Evolutionary conservation across 2,113 vertebrate genomes (phyloP).

Genomic region (Equus przewalskii): DNA sequence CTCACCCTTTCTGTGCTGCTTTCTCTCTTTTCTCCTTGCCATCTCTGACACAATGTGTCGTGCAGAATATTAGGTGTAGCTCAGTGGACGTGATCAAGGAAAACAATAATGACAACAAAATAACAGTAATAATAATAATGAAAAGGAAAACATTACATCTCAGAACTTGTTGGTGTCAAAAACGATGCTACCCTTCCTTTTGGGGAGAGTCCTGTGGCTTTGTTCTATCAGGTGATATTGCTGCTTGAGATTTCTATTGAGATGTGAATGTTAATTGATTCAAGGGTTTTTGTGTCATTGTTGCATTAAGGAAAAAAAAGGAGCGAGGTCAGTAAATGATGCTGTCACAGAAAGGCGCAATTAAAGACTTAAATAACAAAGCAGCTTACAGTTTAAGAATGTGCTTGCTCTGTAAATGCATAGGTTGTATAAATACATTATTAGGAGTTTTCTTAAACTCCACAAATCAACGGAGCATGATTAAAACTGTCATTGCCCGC

Average conservation of each 20-base stretch:
- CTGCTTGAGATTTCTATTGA: background rate
- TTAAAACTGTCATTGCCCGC: background rate
- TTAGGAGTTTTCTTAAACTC: slow-evolving; percentile 24
- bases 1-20: background rate
- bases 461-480: background rate
- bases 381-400: background rate
- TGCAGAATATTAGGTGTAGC: background rate
- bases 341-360: background rate
- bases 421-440: background rate
- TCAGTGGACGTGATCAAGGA: background rate
- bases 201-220: background rate
- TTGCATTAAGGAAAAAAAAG: background rate
- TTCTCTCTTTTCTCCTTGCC: background rate
- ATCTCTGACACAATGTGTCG: background rate
- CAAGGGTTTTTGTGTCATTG: background rate
- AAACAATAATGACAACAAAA: background rate
- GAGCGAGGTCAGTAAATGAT: background rate
- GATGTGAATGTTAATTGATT: background rate
- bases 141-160: background rate
- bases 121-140: background rate
- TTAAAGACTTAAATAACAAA: background rate
- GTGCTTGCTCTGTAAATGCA: background rate
- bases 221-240: background rate
- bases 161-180: background rate
- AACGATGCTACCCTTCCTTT: background rate